phyloP scores from a whole-genome alignment of 2,113 vertebrate species.

The Grantiella picta region DNA sequence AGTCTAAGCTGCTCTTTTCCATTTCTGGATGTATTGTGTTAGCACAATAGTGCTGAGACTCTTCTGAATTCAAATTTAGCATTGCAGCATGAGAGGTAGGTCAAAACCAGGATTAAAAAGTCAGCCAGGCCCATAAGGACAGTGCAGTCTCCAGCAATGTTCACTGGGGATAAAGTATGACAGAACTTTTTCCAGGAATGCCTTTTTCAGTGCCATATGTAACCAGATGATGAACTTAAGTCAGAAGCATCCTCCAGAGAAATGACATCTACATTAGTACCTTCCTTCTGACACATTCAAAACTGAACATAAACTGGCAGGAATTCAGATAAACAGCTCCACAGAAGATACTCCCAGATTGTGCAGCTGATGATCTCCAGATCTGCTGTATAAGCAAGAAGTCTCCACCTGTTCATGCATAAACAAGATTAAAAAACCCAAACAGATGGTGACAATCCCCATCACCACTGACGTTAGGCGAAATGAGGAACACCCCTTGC shows the following conservation, averaged over 20 bases:
- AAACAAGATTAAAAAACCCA: slow-evolving; percentile 21
- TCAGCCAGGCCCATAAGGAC: not conserved
- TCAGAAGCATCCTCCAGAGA: not conserved
- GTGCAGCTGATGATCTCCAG: not conserved
- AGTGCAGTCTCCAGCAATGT: not conserved
- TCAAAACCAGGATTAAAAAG: not conserved
- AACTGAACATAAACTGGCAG: not conserved
- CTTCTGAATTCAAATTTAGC: not conserved
- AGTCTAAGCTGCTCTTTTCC: not conserved
- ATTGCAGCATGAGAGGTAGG: not conserved
- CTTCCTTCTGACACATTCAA: not conserved
- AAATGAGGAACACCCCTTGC: not conserved
- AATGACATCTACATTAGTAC: not conserved
- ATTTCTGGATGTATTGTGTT: not conserved
- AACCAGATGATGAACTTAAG: not conserved
- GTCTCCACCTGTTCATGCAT: not conserved
- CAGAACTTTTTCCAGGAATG: not conserved
- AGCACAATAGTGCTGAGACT: not conserved
- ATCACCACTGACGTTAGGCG: not conserved
- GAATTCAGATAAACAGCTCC: not conserved
- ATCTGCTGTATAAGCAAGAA: not conserved
- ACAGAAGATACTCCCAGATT: not conserved
- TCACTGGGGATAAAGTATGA: not conserved
- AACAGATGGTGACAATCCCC: slow-evolving; percentile 3
- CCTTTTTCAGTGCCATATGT: not conserved